Percentiles rank a stretch among this genome's conserved stretches.
Evolutionary conservation across 2,113 vertebrate genomes (phyloP).

Genomic region (Clupea harengus): DNA sequence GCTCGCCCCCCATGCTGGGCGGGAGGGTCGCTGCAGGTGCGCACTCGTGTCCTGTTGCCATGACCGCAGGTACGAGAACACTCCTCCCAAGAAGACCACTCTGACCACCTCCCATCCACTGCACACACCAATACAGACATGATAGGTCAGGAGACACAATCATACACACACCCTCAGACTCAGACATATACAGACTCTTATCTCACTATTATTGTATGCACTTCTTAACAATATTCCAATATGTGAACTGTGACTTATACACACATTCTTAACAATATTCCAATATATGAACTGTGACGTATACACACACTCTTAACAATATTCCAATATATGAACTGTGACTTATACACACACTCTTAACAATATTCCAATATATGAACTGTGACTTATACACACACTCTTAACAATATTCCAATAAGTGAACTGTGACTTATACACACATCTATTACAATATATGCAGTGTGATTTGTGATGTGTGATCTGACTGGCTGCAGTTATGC

Average conservation of each 20-base stretch:
- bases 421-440: no score
- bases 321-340: background rate
- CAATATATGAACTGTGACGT: background rate
- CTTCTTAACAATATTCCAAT: background rate
- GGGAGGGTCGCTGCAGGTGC: conserved; percentile 81
- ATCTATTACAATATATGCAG: background rate
- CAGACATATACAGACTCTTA: background rate
- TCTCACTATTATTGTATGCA: background rate
- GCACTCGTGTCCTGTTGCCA: conserved; percentile 85
- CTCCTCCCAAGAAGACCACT: conserved; percentile 92
- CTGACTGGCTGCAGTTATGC: background rate
- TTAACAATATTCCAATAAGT: no score
- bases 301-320: no score
- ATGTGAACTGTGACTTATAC: background rate
- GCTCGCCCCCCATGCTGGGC: conserved; percentile 79
- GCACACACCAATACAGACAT: background rate
- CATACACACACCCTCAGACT: background rate
- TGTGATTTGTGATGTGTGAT: background rate
- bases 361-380: no score
- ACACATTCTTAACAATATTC: background rate
- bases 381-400: no score
- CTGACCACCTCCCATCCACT: conserved; percentile 93
- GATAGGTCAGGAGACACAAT: background rate
- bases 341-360: no score
- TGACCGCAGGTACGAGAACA: conserved; percentile 89